These are phyloP conservation scores for Drosophila tristis DNA, from an alignment of 1,140 invertebrate species.

Conservation along the genomic window DNA sequence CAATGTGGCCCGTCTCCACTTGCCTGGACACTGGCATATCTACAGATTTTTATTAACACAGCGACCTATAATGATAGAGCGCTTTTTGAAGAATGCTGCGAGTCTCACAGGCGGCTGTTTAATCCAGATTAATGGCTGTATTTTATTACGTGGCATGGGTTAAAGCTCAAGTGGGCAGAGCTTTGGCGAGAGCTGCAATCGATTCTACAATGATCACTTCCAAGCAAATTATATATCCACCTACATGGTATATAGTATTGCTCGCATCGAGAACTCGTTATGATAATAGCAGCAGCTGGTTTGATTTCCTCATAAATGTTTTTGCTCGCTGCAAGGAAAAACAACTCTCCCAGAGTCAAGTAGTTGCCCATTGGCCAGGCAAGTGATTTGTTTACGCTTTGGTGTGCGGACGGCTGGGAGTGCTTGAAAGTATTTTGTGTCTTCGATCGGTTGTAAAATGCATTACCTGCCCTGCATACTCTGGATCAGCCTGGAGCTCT, in stretches of 20 bases:
- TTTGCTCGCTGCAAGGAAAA: constrained; percentile 1
- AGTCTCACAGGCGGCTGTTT: too few species aligned
- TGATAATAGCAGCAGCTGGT: constrained; percentile 45
- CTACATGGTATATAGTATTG: constrained; percentile 1
- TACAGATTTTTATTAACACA: too few species aligned
- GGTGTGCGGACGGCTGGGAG: constrained; percentile 5
- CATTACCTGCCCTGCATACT: constrained; percentile 15
- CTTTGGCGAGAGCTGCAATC: too few species aligned
- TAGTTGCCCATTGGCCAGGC: constrained; percentile 17
- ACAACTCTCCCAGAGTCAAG: constrained; percentile 18
- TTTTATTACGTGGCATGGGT: too few species aligned
- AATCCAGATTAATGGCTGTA: too few species aligned
- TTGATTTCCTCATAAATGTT: constrained; percentile 45
- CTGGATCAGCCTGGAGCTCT: constrained; percentile 24
- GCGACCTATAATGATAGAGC: too few species aligned
- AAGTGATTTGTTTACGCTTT: constrained; percentile 17
- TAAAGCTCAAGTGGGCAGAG: too few species aligned
- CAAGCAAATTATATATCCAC: too few species aligned
- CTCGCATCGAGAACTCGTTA: constrained; percentile 51
- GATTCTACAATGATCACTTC: too few species aligned
- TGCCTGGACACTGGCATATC: too few species aligned
- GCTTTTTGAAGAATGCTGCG: too few species aligned
- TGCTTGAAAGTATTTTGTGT: neutral
- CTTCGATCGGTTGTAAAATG: constrained; percentile 28
- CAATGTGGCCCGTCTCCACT: too few species aligned